These are phyloP conservation scores for Acrossocheilus fasciatus DNA, from an alignment of 2,797 vertebrate genomes.

Conservation along the genomic window DNA sequence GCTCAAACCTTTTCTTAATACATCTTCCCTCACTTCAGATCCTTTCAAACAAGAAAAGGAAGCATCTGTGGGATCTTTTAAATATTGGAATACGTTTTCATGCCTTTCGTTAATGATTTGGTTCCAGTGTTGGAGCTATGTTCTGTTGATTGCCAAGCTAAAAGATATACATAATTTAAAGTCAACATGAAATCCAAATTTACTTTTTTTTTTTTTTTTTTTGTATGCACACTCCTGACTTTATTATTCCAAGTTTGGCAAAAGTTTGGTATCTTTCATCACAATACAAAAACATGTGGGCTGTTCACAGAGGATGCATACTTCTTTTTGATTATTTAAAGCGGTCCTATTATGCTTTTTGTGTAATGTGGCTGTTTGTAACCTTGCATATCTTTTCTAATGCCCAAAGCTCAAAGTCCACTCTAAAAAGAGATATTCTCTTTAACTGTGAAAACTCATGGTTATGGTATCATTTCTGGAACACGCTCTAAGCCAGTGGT, in stretches of 20 bases:
- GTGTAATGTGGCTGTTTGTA: too few relatives aligned
- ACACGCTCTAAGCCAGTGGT: too few relatives aligned
- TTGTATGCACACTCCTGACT: background rate
- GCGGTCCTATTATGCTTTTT: background rate
- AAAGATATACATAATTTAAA: background rate
- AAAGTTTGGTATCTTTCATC: background rate
- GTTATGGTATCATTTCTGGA: too few relatives aligned
- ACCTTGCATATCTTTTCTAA: background rate
- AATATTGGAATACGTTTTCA: background rate
- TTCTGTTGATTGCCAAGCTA: background rate
- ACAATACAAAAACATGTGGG: background rate
- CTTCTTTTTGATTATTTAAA: background rate
- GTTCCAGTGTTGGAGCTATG: background rate
- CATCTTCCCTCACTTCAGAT: background rate
- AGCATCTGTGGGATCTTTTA: slow-evolving; percentile 13
- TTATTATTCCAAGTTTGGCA: background rate
- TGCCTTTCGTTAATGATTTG: background rate
- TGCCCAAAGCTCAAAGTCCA: background rate
- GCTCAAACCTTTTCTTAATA: slow-evolving; percentile 18
- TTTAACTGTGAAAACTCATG: background rate
- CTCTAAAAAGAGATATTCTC: too few relatives aligned
- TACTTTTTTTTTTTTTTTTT: background rate
- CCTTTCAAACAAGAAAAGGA: background rate
- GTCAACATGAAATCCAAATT: background rate
- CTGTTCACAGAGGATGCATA: background rate